These are phyloP conservation scores for Drosophila antonietae DNA, from an alignment of 2,888 invertebrate species.

Conservation along the genomic window DNA sequence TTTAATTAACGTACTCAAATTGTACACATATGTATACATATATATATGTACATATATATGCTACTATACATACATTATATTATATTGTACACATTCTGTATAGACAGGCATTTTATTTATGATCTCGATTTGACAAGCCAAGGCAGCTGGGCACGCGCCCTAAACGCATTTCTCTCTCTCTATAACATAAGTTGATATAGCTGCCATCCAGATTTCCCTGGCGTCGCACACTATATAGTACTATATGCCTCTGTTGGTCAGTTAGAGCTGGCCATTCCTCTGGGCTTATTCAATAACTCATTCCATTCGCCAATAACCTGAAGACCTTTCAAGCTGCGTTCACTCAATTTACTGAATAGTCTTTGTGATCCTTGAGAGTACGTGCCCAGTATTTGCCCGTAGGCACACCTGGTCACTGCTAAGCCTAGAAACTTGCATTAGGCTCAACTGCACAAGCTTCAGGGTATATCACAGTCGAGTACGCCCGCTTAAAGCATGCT, in stretches of 20 bases:
- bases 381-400: not conserved
- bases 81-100: slow-evolving; percentile 8
- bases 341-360: not conserved
- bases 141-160: slow-evolving; percentile 74
- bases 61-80: not conserved
- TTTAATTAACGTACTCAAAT: slow-evolving; percentile 67
- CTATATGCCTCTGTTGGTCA: not conserved
- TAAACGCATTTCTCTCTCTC: slow-evolving; percentile 46
- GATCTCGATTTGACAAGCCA: slow-evolving; percentile 65
- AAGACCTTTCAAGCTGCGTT: not conserved
- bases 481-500: not conserved
- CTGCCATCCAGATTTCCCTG: not conserved
- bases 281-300: not conserved
- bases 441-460: not conserved
- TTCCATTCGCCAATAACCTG: not conserved
- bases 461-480: not conserved
- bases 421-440: not conserved
- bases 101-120: slow-evolving; percentile 17
- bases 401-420: not conserved
- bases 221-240: not conserved
- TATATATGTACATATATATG: not conserved
- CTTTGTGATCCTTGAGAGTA: not conserved
- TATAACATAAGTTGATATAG: slow-evolving; percentile 7
- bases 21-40: not conserved
- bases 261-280: not conserved